phyloP scores from a whole-genome alignment of 2,113 vertebrate species.

The Phaetusa simplex region DNA sequence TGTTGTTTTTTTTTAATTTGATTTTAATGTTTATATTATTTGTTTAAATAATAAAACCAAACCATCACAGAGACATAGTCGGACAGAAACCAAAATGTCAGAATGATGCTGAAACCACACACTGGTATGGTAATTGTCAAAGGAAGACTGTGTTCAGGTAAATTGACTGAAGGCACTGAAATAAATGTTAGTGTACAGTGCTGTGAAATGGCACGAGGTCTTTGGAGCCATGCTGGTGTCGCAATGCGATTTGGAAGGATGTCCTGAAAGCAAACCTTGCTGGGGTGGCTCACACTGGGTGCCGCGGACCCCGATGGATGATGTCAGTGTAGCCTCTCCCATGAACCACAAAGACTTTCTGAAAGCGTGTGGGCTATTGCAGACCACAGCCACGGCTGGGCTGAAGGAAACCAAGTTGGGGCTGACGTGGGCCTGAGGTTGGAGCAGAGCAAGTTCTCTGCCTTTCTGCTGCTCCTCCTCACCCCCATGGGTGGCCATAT shows the following conservation, averaged over 20 bases:
- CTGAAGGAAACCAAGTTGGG: neutral
- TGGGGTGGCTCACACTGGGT: neutral
- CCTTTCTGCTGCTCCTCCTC: neutral
- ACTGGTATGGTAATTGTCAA: neutral
- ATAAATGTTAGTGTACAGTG: neutral
- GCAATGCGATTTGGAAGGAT: accelerated
- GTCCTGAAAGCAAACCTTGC: neutral
- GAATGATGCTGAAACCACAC: neutral
- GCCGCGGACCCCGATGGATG: accelerated
- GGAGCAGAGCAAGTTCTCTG: neutral
- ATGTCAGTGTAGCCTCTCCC: neutral
- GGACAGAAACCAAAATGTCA: neutral
- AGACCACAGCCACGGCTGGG: neutral
- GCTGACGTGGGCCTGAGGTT: accelerated
- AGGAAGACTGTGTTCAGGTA: neutral
- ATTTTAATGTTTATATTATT: conserved; percentile 41
- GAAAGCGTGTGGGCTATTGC: neutral
- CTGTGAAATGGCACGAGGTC: neutral
- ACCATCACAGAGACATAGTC: neutral
- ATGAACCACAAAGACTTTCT: accelerated
- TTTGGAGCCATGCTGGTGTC: neutral
- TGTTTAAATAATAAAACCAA: neutral
- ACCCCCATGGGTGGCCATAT: accelerated
- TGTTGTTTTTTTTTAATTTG: neutral
- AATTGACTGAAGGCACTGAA: neutral